Conservation (phyloP, 2,113 vertebrate species). For the Alligator sinensis region DNA sequence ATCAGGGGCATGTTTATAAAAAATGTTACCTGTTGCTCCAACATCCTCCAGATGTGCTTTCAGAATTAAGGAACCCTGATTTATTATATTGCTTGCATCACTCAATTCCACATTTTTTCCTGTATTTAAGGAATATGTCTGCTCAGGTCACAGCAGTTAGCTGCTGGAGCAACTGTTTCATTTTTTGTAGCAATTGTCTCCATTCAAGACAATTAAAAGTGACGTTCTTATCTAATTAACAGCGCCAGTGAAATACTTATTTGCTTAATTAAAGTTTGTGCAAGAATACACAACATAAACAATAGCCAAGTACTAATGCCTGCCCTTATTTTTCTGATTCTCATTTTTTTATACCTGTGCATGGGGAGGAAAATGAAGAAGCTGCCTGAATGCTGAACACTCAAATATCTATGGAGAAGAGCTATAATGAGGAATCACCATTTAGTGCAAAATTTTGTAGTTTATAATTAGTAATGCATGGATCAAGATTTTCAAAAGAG, state of each 20-base stretch:
- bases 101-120: background rate
- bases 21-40: too few species aligned
- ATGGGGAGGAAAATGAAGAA: background rate
- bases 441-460: background rate
- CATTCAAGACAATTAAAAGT: slow-evolving; percentile 25
- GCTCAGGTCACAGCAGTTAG: background rate
- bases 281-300: slow-evolving; percentile 39
- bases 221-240: slow-evolving; percentile 41
- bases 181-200: slow-evolving; percentile 32
- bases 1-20: too few species aligned
- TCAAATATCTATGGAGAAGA: background rate
- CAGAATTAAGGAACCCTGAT: background rate
- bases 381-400: background rate
- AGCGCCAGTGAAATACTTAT: background rate
- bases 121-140: slow-evolving; percentile 24
- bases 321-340: background rate
- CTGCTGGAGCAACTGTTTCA: background rate
- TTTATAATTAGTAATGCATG: background rate
- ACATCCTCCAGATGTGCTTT: too few species aligned
- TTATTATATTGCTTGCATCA: background rate
- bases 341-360: background rate
- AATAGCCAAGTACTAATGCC: background rate
- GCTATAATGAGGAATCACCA: background rate
- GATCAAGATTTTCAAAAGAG: background rate
- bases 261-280: slow-evolving; percentile 33